Base-by-base conservation (phyloP, 1,140 invertebrate genomes). In the Kradibia gibbosae region DNA sequence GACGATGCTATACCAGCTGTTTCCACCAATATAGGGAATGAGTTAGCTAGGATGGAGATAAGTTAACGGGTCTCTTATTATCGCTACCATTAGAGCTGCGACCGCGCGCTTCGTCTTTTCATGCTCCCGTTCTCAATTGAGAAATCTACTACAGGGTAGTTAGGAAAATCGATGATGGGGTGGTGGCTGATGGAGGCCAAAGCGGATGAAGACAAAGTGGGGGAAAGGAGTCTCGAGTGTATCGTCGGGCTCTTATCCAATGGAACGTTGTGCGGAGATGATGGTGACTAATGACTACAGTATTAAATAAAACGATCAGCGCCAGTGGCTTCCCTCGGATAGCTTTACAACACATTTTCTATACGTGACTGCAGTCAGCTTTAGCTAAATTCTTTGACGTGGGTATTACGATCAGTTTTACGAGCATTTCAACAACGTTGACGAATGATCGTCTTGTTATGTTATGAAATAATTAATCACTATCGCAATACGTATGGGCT, bases 381-480 rank as follows among this genome's bases (percentile, higher is more conserved):
- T 77, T 31, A 7, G 55, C 50, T 25, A 17, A 65, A 57, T 74
- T 82, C 74, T 76, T 36, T 57, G 4, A 20, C 62, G 20, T 39
- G 10, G 10, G 3, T 28, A 25, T 3, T 76, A n/a, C 57, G 36
- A 42, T 45, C 10, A 55, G 48, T n/a, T 42, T 34, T 65, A 36
- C 62, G 76, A 20, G 57, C 10, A 28, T 53, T 67, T 45, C 53
- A 82, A 85, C 84, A 86, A 85, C 83, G 55, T 84, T 87, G 86
- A 87, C 83, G 85, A 85, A 86, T 81, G 86, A 86, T 78, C 82
- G 76, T 76, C n/a, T n/a, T n/a, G 81, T 78, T 84, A 87, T 86
- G 88, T 89, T 88, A 86, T 87, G 87, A 86, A 88, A 86, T 86
- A 87, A 87, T 89, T 89, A 87, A 89, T 88, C 86, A 84, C 88